phyloP scores from a whole-genome alignment of 2,888 invertebrate genomes.

The Mythimna ferrago region DNA sequence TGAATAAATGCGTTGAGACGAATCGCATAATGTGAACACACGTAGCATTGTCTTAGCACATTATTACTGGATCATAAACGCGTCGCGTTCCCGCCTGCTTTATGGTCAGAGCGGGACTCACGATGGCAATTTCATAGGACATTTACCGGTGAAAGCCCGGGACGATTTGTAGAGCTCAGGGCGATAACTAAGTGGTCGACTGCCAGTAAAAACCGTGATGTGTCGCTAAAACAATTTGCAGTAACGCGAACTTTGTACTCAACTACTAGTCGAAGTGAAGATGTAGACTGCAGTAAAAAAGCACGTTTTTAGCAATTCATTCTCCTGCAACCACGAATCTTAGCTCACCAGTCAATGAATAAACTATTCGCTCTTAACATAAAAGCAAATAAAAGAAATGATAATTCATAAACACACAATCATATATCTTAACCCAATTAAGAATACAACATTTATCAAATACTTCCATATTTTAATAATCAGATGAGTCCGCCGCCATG shows the following conservation, averaged over 20 bases:
- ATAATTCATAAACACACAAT: constrained; percentile 47
- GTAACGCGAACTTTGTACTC: constrained; percentile 45
- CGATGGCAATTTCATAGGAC: constrained; percentile 88
- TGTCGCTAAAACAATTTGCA: constrained; percentile 74
- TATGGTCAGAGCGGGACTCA: constrained; percentile 85
- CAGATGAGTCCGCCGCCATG: constrained; percentile 53
- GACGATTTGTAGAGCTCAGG: constrained; percentile 82
- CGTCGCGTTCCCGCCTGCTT: constrained; percentile 81
- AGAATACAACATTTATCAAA: constrained; percentile 68
- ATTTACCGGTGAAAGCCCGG: constrained; percentile 81
- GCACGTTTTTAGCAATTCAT: not conserved
- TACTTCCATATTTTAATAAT: constrained; percentile 58
- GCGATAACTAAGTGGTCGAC: constrained; percentile 78
- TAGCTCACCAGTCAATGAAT: constrained; percentile 33
- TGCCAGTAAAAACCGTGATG: constrained; percentile 73
- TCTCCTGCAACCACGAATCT: constrained; percentile 5
- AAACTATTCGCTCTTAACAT: not conserved
- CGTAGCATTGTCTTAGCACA: constrained; percentile 76
- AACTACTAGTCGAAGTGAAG: constrained; percentile 26
- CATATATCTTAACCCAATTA: constrained; percentile 65
- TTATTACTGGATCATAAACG: constrained; percentile 86
- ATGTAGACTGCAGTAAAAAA: constrained; percentile 25
- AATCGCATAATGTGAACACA: constrained; percentile 55
- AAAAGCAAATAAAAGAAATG: constrained; percentile 47
- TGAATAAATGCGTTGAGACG: constrained; percentile 43